Evolutionary conservation across 2,888 invertebrate genomes (phyloP), one percentile per base, ranked within the genome.

Genomic region (Argyresthia goedartella): DNA sequence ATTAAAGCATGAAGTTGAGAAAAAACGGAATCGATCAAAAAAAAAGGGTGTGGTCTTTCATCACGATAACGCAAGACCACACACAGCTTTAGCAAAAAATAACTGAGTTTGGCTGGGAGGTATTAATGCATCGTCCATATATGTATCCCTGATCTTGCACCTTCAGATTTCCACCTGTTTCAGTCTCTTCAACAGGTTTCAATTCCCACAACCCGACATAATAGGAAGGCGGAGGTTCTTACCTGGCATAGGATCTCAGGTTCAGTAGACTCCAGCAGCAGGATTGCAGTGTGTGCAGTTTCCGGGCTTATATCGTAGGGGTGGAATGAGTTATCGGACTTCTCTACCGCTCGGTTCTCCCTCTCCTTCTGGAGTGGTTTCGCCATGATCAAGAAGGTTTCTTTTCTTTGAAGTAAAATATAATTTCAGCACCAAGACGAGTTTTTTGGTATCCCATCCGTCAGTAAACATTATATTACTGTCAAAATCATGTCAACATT

Each of bases 161-260:
- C n/a, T n/a, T n/a, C n/a, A n/a, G n/a, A n/a, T n/a, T n/a, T n/a
- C n/a, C n/a, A n/a, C n/a, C n/a, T n/a, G n/a, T n/a, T n/a, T n/a
- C n/a, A n/a, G n/a, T n/a, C n/a, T n/a, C n/a, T n/a, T n/a, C n/a
- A n/a, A 25, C 25, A 25, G 25, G 25, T 25, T 25, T 25, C 25
- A 25, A 25, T 25, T 25, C 25, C 2, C 6, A 25, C 25, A 25
- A 25, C 25, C 25, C 25, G 3, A 25, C 2, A 25, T 25, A 25
- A 4, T 25, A 25, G 25, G 25, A 25, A 25, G 25, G 25, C 6
- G 25, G 2, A 25, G 25, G 6, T 25, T 6, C 8, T 51, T 65
- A 86, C 86, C 75, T 82, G 82, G 54, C 86, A 84, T 65, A 87
- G 54, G 70, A 87, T 75, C 59, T 86, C 82, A 10, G 76, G 66